A percentile compares a stretch with the other conserved stretches of the same genome.
These are phyloP conservation scores for Ephydatia muelleri DNA, from an alignment of 37 sponge, comb jelly and placozoan genomes.

Conservation along the genomic window DNA sequence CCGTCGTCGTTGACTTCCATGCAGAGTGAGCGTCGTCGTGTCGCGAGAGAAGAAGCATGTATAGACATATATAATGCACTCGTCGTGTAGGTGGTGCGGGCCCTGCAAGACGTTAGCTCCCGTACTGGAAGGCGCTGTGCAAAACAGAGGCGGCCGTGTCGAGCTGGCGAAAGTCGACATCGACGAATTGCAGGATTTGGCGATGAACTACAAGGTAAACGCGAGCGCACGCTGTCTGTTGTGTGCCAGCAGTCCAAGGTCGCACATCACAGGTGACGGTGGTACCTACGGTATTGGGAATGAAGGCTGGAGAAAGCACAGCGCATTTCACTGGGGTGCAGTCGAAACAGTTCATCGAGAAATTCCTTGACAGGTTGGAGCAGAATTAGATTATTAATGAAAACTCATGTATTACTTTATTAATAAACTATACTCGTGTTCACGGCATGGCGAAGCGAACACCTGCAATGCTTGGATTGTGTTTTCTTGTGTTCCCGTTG, in stretches of 20 bases:
- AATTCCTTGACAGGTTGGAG: conserved; percentile 22
- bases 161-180: conserved; percentile 65
- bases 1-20: conserved; percentile 62
- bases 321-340: conserved; percentile 38
- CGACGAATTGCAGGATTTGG: conserved; percentile 39
- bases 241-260: too few relatives aligned
- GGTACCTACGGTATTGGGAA: conserved; percentile 38
- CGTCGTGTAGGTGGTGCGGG: conserved; percentile 38
- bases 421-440: too few relatives aligned
- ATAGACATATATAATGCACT: neutral
- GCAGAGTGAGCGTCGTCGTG: conserved; percentile 17
- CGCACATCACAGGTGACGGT: conserved; percentile 8
- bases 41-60: too few relatives aligned
- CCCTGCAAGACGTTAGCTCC: conserved; percentile 49
- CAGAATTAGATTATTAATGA: too few relatives aligned
- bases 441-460: too few relatives aligned
- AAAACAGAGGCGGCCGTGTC: neutral
- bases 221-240: neutral
- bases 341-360: conserved; percentile 13
- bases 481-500: too few relatives aligned
- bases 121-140: conserved; percentile 20
- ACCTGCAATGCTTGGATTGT: too few relatives aligned
- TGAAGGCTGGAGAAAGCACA: conserved; percentile 20
- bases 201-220: conserved; percentile 33
- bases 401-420: too few relatives aligned